phyloP scores from a whole-genome alignment of 2,888 invertebrate genomes.

The Heliconius ethilla region DNA sequence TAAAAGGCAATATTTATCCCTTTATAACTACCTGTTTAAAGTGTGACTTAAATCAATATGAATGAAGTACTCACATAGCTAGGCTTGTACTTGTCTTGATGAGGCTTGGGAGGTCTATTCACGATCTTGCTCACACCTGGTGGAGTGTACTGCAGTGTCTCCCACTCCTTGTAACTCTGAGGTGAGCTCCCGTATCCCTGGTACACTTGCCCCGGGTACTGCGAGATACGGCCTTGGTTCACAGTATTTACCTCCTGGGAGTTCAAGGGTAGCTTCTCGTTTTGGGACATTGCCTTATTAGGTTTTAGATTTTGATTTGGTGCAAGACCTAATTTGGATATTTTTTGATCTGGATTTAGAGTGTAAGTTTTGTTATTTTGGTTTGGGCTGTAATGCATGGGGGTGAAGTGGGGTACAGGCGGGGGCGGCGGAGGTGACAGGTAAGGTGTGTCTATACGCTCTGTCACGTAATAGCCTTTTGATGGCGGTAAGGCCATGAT shows the following conservation, averaged over 20 bases:
- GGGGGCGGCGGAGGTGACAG: constrained; percentile 48
- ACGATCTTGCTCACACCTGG: constrained; percentile 70
- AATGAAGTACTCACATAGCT: constrained; percentile 62
- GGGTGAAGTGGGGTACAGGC: constrained; percentile 27
- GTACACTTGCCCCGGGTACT: constrained; percentile 20
- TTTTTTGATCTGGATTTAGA: constrained; percentile 3
- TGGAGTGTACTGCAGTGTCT: constrained; percentile 52
- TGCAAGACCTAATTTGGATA: constrained; percentile 5
- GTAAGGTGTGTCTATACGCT: constrained; percentile 64
- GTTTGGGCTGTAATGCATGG: constrained; percentile 27
- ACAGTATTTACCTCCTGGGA: neutral
- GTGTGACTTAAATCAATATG: neutral
- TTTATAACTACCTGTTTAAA: neutral
- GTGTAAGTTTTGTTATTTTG: constrained; percentile 16
- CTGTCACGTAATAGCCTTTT: constrained; percentile 74
- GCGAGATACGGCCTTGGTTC: constrained; percentile 29
- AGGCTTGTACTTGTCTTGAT: constrained; percentile 71
- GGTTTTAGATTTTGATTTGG: neutral
- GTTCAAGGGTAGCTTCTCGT: constrained; percentile 11
- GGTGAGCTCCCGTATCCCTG: constrained; percentile 42
- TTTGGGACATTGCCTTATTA: neutral
- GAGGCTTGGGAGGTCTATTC: constrained; percentile 71
- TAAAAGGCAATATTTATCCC: no score
- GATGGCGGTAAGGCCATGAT: constrained; percentile 71
- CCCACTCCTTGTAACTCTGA: constrained; percentile 70